Evolutionary conservation across 2,888 invertebrate species (phyloP).

Genomic region (Drosophila incognita): DNA sequence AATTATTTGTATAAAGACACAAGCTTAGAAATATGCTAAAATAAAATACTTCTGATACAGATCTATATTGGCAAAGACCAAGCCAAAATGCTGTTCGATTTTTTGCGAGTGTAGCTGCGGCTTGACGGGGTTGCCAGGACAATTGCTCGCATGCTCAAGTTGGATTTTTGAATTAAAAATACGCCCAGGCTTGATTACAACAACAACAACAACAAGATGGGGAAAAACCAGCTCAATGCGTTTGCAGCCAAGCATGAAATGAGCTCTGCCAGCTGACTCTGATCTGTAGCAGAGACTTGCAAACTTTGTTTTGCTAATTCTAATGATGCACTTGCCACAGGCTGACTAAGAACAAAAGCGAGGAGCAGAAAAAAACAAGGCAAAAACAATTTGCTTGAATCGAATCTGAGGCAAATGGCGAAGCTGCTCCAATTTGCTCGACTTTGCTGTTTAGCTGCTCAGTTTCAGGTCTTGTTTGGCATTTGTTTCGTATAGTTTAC

Average conservation of each 20-base stretch:
- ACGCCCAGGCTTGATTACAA: slow-evolving; percentile 29
- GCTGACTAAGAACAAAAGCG: slow-evolving; percentile 11
- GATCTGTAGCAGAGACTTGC: slow-evolving; percentile 20
- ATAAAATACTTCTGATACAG: not conserved
- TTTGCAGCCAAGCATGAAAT: slow-evolving; percentile 41
- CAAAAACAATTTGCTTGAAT: slow-evolving; percentile 36
- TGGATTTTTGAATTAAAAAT: slow-evolving; percentile 15
- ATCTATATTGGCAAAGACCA: rapidly evolving
- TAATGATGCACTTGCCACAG: slow-evolving; percentile 53
- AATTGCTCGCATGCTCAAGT: slow-evolving; percentile 19
- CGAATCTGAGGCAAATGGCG: slow-evolving; percentile 34
- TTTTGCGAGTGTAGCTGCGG: not conserved
- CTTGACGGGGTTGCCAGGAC: not conserved
- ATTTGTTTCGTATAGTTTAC: slow-evolving; percentile 76
- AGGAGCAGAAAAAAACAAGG: not conserved
- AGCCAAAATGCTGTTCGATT: not conserved
- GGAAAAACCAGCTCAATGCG: slow-evolving; percentile 10
- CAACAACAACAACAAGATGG: slow-evolving; percentile 6
- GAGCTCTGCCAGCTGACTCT: slow-evolving; percentile 36
- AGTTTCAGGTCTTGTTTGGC: slow-evolving; percentile 68
- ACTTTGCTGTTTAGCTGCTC: slow-evolving; percentile 38
- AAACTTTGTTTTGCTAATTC: slow-evolving; percentile 46
- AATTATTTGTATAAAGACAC: not conserved
- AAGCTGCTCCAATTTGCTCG: slow-evolving; percentile 29
- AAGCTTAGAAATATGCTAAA: not conserved